Conservation (phyloP, 2,888 invertebrate species). For the Oligia fasciuncula region DNA sequence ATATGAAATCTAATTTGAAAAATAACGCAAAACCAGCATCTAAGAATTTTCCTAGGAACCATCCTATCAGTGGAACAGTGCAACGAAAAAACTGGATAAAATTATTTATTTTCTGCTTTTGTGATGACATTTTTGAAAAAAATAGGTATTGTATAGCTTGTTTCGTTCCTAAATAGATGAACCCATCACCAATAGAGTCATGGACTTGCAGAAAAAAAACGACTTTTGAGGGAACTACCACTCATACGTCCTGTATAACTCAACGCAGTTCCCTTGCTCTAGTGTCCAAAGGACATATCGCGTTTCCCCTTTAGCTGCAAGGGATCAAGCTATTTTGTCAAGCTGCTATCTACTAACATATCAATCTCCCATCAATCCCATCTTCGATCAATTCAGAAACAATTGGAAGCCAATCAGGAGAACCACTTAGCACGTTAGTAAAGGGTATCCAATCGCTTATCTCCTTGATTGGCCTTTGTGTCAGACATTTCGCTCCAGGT, state of each 20-base stretch:
- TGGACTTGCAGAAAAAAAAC: not conserved
- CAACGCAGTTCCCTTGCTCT: not conserved
- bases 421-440: not conserved
- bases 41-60: not conserved
- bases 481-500: not conserved
- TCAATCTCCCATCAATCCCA: not conserved
- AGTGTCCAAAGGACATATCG: not conserved
- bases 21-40: not conserved
- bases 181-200: not conserved
- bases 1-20: not conserved
- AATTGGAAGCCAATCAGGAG: constrained; percentile 1
- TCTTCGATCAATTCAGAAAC: not conserved
- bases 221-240: not conserved
- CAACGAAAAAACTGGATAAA: no score
- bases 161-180: not conserved
- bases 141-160: not conserved
- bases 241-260: not conserved
- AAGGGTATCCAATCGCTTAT: not conserved
- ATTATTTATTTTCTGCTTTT: not conserved
- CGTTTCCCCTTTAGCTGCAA: not conserved
- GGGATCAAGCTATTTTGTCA: not conserved
- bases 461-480: not conserved
- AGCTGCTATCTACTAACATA: not conserved
- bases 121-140: no score
- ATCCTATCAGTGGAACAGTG: not conserved